Conservation (phyloP, 2,113 vertebrate genomes). For the Thunnus maccoyii region DNA sequence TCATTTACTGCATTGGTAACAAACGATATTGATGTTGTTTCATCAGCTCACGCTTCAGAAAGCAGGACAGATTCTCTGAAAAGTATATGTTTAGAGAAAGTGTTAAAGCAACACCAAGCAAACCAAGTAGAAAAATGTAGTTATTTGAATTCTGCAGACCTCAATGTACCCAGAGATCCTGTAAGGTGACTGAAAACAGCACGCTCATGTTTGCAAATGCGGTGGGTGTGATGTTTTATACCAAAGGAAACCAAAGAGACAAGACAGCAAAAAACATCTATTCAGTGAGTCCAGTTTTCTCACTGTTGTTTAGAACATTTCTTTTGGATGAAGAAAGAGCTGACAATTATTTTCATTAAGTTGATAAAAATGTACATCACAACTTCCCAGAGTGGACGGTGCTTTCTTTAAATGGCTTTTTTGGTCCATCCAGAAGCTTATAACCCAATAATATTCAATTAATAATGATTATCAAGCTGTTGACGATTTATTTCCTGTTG, state of each 20-base stretch:
- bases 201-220: neutral
- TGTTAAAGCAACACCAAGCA: neutral
- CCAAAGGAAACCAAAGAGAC: neutral
- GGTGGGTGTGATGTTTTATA: neutral
- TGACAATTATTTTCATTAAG: too few relatives aligned
- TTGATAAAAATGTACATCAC: too few relatives aligned
- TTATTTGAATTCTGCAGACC: conserved; percentile 5
- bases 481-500: too few relatives aligned
- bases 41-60: neutral
- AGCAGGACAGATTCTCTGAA: conserved; percentile 9
- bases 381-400: too few relatives aligned
- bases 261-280: neutral
- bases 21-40: neutral
- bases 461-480: too few relatives aligned
- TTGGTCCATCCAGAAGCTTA: too few relatives aligned
- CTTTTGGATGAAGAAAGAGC: too few relatives aligned
- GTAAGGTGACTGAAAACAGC: too few relatives aligned
- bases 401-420: too few relatives aligned
- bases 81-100: neutral
- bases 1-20: conserved; percentile 15
- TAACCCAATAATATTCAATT: too few relatives aligned
- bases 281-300: too few relatives aligned
- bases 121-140: neutral
- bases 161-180: neutral
- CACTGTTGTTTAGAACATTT: too few relatives aligned